Percentiles rank a stretch among this genome's conserved stretches.
Evolutionary conservation across 1,140 invertebrate species (phyloP).

Genomic region (Drosophila cardini): DNA sequence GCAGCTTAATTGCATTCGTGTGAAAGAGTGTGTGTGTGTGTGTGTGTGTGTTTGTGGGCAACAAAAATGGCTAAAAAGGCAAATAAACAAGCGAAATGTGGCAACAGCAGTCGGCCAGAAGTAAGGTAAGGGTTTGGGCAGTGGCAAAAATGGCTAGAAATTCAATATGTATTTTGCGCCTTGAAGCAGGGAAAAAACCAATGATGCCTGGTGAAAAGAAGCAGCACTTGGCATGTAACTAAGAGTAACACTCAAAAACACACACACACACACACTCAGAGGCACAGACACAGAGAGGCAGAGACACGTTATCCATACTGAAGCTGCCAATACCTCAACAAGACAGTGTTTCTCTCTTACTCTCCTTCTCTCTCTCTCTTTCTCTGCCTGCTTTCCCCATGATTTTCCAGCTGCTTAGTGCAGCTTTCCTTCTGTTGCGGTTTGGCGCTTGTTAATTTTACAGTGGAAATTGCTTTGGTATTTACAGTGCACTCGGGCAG

Average conservation of each 20-base stretch:
- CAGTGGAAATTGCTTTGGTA: slow-evolving; percentile 79
- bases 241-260: slow-evolving; percentile 30
- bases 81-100: slow-evolving; percentile 53
- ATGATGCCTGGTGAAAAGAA: slow-evolving; percentile 33
- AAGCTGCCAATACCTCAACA: slow-evolving; percentile 51
- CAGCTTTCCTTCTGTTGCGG: slow-evolving; percentile 65
- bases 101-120: neutral
- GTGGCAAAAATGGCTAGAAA: slow-evolving; percentile 20
- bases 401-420: slow-evolving; percentile 31
- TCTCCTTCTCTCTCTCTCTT: slow-evolving; percentile 12
- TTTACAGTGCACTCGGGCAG: slow-evolving; percentile 77
- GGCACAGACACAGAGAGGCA: slow-evolving; percentile 5
- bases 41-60: slow-evolving; percentile 9
- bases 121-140: too few species aligned
- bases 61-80: slow-evolving; percentile 56
- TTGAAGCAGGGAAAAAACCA: slow-evolving; percentile 20
- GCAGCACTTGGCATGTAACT: slow-evolving; percentile 49
- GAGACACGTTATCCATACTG: slow-evolving; percentile 22
- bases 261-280: too few species aligned
- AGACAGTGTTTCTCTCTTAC: neutral
- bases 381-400: neutral
- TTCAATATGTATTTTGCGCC: slow-evolving; percentile 66
- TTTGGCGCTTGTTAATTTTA: slow-evolving; percentile 80
- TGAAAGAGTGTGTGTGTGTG: slow-evolving; percentile 23
- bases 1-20: slow-evolving; percentile 65